These are phyloP conservation scores for Lasioglossum oenotherae DNA, from an alignment of 2,888 invertebrate species.

Conservation along the genomic window DNA sequence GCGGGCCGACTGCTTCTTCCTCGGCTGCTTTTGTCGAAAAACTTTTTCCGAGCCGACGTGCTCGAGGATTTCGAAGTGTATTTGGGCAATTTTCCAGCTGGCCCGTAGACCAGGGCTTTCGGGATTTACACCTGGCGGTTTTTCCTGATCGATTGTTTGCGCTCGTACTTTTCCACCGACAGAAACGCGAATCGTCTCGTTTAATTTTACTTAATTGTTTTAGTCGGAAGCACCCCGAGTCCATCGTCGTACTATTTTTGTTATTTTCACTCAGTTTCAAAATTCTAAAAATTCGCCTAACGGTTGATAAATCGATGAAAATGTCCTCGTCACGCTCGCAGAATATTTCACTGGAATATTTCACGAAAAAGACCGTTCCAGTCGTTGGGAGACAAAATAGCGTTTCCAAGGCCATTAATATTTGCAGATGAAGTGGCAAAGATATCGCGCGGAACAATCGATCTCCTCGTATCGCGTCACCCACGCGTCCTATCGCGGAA, in stretches of 20 bases:
- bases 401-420: not conserved
- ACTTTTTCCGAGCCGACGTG: not conserved
- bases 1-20: not conserved
- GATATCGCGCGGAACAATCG: conserved; percentile 8
- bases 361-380: not conserved
- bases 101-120: conserved; percentile 1
- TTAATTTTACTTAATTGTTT: not conserved
- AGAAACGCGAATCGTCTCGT: not conserved
- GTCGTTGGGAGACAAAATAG: not conserved
- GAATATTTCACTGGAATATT: not conserved
- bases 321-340: not conserved
- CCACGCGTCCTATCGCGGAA: not conserved
- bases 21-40: not conserved
- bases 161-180: not conserved
- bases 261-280: no score
- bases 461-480: not conserved
- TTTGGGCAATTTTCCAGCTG: conserved; percentile 26
- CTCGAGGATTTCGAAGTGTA: conserved; percentile 18
- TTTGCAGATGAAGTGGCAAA: not conserved
- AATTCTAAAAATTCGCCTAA: not conserved
- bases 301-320: not conserved
- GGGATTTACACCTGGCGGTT: conserved; percentile 21
- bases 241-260: no score
- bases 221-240: no score
- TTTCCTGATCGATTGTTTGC: not conserved